Conservation (phyloP, 2,888 invertebrate genomes). For the Ophion slaviceki region DNA sequence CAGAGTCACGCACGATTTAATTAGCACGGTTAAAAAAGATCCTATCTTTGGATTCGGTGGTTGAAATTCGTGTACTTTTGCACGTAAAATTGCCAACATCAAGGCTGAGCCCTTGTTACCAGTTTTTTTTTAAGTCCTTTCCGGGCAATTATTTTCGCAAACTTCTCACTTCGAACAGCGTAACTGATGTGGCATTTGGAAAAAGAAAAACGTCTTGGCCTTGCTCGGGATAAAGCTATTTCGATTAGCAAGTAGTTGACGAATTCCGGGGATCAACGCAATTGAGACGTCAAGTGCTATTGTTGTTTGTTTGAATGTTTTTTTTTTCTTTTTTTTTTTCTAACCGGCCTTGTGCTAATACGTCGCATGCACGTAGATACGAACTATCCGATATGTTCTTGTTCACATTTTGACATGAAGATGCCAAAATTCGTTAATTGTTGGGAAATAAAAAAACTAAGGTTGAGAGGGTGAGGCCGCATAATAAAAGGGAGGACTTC, state of each 20-base stretch:
- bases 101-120: background rate
- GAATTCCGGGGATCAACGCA: background rate
- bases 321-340: background rate
- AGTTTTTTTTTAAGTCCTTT: background rate
- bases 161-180: background rate
- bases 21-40: background rate
- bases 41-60: background rate
- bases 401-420: background rate
- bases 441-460: constrained; percentile 28
- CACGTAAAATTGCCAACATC: background rate
- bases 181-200: no score
- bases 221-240: background rate
- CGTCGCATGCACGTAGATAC: background rate
- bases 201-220: background rate
- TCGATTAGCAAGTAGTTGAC: background rate
- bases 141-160: background rate
- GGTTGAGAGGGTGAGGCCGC: constrained; percentile 6
- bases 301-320: no score
- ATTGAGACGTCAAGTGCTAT: no score
- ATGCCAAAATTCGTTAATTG: constrained; percentile 30
- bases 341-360: background rate
- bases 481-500: constrained; percentile 34
- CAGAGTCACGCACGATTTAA: background rate
- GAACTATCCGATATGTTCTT: background rate
- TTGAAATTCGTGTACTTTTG: background rate